phyloP scores from a whole-genome alignment of 2,113 vertebrate genomes.

The Sapajus apella region DNA sequence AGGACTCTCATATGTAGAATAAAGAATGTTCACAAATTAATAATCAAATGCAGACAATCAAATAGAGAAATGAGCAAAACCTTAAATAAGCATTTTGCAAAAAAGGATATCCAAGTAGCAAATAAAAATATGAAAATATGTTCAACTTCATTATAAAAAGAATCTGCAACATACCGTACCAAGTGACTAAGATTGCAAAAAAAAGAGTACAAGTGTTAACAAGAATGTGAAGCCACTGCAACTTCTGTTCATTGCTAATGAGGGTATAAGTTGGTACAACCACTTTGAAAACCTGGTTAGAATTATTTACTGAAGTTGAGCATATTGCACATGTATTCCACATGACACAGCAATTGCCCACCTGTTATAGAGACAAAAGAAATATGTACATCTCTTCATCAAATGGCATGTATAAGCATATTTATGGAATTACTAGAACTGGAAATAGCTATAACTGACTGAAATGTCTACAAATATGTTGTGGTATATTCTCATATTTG shows the following conservation, averaged over 20 bases:
- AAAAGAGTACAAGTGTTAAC: neutral
- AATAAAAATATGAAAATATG: neutral
- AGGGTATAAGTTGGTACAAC: neutral
- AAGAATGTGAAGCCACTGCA: neutral
- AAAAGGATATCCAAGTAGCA: neutral
- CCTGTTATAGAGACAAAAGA: neutral
- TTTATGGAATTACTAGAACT: neutral
- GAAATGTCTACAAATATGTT: neutral
- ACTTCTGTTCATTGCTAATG: neutral
- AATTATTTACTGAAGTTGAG: constrained; percentile 22
- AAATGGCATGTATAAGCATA: neutral
- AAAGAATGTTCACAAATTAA: neutral
- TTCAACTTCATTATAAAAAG: neutral
- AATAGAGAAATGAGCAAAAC: neutral
- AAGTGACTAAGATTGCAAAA: neutral
- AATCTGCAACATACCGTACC: neutral
- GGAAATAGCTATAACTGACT: neutral
- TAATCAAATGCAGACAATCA: neutral
- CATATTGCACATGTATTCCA: too few relatives aligned
- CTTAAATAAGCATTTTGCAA: neutral
- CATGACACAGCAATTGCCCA: neutral
- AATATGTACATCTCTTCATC: neutral
- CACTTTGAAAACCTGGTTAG: neutral
- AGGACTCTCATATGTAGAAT: neutral
- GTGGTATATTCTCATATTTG: neutral